Conservation (phyloP, 1,140 invertebrate species). For the Acromyrmex charruanus region DNA sequence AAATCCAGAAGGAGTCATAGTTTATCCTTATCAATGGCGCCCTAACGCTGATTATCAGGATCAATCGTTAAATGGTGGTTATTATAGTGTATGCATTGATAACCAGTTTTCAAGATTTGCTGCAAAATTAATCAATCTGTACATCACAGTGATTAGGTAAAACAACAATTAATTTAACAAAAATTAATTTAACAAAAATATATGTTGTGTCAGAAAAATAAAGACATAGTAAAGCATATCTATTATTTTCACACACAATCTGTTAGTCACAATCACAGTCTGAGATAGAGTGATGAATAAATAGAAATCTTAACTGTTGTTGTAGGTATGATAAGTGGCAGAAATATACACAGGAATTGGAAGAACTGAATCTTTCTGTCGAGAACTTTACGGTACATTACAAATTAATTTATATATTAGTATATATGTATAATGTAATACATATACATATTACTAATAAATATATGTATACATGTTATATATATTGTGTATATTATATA, state of each 20-base stretch:
- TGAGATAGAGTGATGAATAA: too few species aligned
- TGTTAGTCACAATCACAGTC: too few species aligned
- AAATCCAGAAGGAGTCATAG: conserved; percentile 93
- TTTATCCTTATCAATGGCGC: conserved; percentile 96
- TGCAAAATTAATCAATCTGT: conserved; percentile 96
- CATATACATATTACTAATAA: background rate
- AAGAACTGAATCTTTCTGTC: conserved; percentile 94
- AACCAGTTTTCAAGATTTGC: conserved; percentile 98
- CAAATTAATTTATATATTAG: background rate
- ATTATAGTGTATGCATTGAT: conserved; percentile 97
- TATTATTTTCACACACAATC: background rate
- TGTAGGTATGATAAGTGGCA: conserved; percentile 96
- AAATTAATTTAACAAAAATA: background rate
- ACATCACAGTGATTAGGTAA: conserved; percentile 95
- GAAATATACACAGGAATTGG: conserved; percentile 95
- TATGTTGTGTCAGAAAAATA: background rate
- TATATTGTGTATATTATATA: conserved; percentile 13
- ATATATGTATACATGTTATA: background rate
- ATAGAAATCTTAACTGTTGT: background rate
- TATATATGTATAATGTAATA: background rate
- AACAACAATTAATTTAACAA: conserved; percentile 6
- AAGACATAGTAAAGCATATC: background rate
- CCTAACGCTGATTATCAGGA: conserved; percentile 95
- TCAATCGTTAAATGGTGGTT: conserved; percentile 91
- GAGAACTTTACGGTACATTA: conserved; percentile 93